phyloP scores from a whole-genome alignment of 2,888 invertebrate species.

The Lycophotia porphyrea region DNA sequence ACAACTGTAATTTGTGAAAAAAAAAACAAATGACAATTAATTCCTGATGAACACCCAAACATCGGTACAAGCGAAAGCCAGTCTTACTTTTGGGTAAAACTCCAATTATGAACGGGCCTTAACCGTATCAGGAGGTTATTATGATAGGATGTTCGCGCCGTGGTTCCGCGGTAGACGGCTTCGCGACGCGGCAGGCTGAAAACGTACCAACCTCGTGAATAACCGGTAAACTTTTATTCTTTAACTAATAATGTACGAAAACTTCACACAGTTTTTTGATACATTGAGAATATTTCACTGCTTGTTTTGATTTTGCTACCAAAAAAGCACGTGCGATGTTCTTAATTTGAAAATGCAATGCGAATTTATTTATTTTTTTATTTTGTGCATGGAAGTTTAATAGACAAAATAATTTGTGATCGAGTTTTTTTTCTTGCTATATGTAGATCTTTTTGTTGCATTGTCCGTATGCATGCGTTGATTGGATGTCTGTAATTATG shows the following conservation, averaged over 20 bases:
- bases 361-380: constrained; percentile 22
- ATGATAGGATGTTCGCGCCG: constrained; percentile 78
- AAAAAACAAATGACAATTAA: neutral
- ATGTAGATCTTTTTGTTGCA: constrained; percentile 8
- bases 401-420: neutral
- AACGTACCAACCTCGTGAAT: constrained; percentile 59
- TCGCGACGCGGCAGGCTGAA: constrained; percentile 70
- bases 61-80: neutral
- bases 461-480: constrained; percentile 44
- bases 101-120: constrained; percentile 72
- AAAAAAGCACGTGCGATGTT: constrained; percentile 51
- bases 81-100: neutral
- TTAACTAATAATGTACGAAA: constrained; percentile 53
- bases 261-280: constrained; percentile 39
- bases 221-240: constrained; percentile 71
- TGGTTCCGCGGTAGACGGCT: constrained; percentile 78
- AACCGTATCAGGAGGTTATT: constrained; percentile 76
- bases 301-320: neutral
- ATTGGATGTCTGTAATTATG: constrained; percentile 44
- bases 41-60: neutral
- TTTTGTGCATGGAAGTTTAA: neutral
- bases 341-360: constrained; percentile 29
- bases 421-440: constrained; percentile 23
- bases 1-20: neutral
- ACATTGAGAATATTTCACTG: neutral